These are phyloP conservation scores for Ephydatia muelleri DNA, from an alignment of 37 sponge, comb jelly and placozoan genomes.

Conservation along the genomic window DNA sequence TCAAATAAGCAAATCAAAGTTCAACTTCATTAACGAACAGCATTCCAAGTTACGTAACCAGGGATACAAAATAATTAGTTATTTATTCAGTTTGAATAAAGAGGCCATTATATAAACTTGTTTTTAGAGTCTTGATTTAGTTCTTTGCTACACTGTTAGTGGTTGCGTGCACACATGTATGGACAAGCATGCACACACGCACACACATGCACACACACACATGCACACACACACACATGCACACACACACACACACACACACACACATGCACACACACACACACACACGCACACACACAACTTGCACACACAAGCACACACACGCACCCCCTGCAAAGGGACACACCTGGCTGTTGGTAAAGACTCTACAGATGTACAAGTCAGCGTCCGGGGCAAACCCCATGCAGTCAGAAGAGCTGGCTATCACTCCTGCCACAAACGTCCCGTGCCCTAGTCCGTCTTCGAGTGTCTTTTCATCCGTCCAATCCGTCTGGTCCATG, in stretches of 20 bases:
- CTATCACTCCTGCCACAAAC: constrained; percentile 98
- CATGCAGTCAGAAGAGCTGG: constrained; percentile 92
- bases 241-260: constrained; percentile 16
- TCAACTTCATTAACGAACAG: too few relatives aligned
- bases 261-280: not conserved
- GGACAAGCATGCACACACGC: too few relatives aligned
- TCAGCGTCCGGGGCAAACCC: constrained; percentile 98
- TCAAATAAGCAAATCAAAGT: too few relatives aligned
- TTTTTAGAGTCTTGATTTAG: too few relatives aligned
- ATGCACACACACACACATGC: not conserved
- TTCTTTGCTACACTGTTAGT: too few relatives aligned
- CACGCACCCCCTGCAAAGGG: too few relatives aligned
- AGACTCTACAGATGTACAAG: constrained; percentile 92
- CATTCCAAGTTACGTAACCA: too few relatives aligned
- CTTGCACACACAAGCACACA: not conserved
- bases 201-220: not conserved
- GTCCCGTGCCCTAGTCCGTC: constrained; percentile 98
- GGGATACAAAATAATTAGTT: too few relatives aligned
- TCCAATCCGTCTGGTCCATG: constrained; percentile 91
- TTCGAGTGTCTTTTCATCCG: constrained; percentile 93
- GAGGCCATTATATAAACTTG: too few relatives aligned
- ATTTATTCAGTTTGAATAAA: too few relatives aligned
- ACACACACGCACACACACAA: constrained; percentile 10
- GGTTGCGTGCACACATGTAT: too few relatives aligned
- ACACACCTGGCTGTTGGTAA: constrained; percentile 88